Evolutionary conservation across 2,888 invertebrate species (phyloP), one percentile per base, ranked within the genome.

Genomic region (Dorcus hopei): DNA sequence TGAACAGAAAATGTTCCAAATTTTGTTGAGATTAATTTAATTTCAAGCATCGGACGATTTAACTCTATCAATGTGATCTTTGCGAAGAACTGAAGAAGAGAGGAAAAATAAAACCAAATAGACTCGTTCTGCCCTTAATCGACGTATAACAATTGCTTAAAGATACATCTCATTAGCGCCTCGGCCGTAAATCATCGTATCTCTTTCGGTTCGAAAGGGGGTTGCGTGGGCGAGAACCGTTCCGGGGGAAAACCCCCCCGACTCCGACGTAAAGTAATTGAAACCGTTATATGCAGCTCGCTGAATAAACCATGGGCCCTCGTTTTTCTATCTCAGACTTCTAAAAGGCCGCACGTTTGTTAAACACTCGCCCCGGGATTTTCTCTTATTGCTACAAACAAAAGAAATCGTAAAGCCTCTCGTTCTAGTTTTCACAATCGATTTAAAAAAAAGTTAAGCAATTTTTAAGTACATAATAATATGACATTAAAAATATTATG

Each of bases 281-380:
- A 70, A 70, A 70, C 67, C 66, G 67, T 61, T 70, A 68, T 67
- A 68, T 63, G 70, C 70, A 72, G 70, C 69, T 65, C 65, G 62
- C 67, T 75, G 75, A 75, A 75, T 75, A 75, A 75, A 75, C 74
- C 75, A 75, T 73, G 61, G 26, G 66, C 65, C 62, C 62, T 60
- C 63, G 63, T 60, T 65, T 61, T 66, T 66, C 65, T 67, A 68
- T 68, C 67, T 66, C 58, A 61, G 64, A 63, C 62, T 67, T 66
- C 67, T 69, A 70, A 67, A 68, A 66, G 65, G 65, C 58, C 66
- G 69, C 73, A 74, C 74, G 73, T 73, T 70, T 68, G 63, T 65
- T 66, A 65, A 66, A 65, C 65, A 65, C 61, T 62, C 61, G 50
- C 51, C 54, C 57, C 40, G 58, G 58, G 59, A 57, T 47, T 59